Conservation (phyloP, 2,797 vertebrate species). For the Pseudochirops cupreus region DNA sequence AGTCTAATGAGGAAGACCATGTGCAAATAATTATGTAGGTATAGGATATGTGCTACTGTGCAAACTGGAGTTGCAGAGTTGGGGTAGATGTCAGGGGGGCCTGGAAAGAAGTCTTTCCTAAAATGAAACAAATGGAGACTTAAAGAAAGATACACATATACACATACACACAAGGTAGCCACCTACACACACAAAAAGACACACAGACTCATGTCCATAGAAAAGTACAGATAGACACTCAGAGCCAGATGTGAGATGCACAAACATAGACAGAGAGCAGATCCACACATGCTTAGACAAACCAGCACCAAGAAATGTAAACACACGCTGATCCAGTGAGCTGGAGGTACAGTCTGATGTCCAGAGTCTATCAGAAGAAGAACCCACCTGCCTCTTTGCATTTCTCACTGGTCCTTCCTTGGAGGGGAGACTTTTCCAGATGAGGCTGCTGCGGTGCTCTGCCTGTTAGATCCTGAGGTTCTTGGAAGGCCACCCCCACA, state of each 20-base stretch:
- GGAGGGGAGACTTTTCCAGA: neutral
- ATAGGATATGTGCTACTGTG: neutral
- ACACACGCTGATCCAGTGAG: neutral
- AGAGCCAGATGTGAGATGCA: neutral
- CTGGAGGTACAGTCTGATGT: too few species aligned
- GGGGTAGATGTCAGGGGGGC: neutral
- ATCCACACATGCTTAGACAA: neutral
- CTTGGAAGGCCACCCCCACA: neutral
- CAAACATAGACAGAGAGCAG: too few species aligned
- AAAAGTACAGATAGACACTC: neutral
- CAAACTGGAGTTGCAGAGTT: neutral
- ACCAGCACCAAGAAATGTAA: neutral
- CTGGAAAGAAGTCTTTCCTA: neutral
- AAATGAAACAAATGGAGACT: neutral
- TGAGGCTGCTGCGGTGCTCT: neutral
- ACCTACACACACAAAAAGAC: too few species aligned
- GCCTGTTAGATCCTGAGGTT: neutral
- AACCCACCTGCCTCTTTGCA: neutral
- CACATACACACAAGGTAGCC: neutral
- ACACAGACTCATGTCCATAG: neutral
- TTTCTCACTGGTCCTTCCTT: neutral
- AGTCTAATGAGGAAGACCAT: neutral
- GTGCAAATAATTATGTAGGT: neutral
- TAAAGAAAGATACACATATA: neutral
- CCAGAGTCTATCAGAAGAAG: neutral